Conservation (phyloP, 1,140 invertebrate genomes). For the Coelopa frigida region DNA sequence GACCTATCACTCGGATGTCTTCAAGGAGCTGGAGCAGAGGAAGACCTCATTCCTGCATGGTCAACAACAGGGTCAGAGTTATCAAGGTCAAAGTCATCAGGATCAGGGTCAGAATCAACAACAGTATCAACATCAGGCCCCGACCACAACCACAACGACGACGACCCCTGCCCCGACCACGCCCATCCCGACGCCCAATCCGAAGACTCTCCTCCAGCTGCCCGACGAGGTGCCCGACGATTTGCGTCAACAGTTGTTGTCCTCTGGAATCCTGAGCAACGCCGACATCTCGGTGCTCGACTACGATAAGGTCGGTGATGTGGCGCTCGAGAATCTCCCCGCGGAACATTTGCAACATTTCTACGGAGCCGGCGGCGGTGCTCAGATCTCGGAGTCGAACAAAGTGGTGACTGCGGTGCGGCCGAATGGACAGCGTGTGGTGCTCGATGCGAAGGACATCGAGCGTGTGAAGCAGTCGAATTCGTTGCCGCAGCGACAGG, state of each 20-base stretch:
- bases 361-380: constrained; percentile 65
- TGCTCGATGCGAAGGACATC: constrained; percentile 46
- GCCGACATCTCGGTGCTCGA: constrained; percentile 79
- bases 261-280: constrained; percentile 76
- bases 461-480: constrained; percentile 46
- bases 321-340: constrained; percentile 72
- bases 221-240: constrained; percentile 83
- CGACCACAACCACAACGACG: constrained; percentile 7
- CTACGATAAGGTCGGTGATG: constrained; percentile 83
- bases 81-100: constrained; percentile 17
- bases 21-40: constrained; percentile 38
- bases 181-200: constrained; percentile 1
- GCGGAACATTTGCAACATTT: constrained; percentile 78
- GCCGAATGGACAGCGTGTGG: constrained; percentile 52
- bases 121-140: not conserved
- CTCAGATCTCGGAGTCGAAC: constrained; percentile 62
- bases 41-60: constrained; percentile 15
- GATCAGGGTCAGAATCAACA: constrained; percentile 3
- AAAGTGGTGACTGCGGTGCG: constrained; percentile 56
- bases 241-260: constrained; percentile 70
- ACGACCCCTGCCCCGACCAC: constrained; percentile 7
- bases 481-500: constrained; percentile 47
- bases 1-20: constrained; percentile 39
- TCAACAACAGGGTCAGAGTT: constrained; percentile 10
- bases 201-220: constrained; percentile 50